These are phyloP conservation scores for Drosophila dunni DNA, from an alignment of 1,140 invertebrate species.

Conservation along the genomic window DNA sequence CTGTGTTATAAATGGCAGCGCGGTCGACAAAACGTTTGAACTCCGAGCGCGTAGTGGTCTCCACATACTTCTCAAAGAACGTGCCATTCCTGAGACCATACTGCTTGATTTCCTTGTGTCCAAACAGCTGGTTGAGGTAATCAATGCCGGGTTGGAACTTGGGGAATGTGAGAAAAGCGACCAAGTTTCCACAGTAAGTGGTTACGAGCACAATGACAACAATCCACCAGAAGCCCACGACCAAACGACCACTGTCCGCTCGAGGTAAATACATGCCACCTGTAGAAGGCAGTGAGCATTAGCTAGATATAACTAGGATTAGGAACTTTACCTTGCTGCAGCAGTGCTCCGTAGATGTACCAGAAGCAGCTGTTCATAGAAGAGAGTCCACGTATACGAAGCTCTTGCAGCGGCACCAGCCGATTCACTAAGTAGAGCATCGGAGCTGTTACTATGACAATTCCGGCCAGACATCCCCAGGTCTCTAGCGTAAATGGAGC, in stretches of 20 bases:
- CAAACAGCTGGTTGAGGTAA: slow-evolving; percentile 89
- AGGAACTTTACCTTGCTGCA: slow-evolving; percentile 92
- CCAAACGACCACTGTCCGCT: slow-evolving; percentile 93
- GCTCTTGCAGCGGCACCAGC: slow-evolving; percentile 89
- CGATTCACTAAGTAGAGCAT: slow-evolving; percentile 91
- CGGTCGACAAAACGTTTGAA: slow-evolving; percentile 73
- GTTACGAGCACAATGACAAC: slow-evolving; percentile 95
- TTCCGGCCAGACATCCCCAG: slow-evolving; percentile 91
- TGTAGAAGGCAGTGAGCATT: slow-evolving; percentile 75
- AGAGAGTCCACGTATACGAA: slow-evolving; percentile 87
- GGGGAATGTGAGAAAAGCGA: slow-evolving; percentile 96
- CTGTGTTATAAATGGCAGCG: slow-evolving; percentile 85
- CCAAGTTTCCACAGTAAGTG: slow-evolving; percentile 96
- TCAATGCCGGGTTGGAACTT: slow-evolving; percentile 92
- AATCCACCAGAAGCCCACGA: slow-evolving; percentile 97
- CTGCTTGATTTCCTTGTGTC: slow-evolving; percentile 87
- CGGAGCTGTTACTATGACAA: slow-evolving; percentile 91
- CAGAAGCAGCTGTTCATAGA: slow-evolving; percentile 92
- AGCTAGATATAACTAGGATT: neutral
- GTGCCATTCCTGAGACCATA: slow-evolving; percentile 92
- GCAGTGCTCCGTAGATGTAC: slow-evolving; percentile 95
- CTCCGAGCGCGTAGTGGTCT: slow-evolving; percentile 64
- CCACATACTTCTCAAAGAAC: slow-evolving; percentile 89
- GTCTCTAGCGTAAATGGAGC: slow-evolving; percentile 93
- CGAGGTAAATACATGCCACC: slow-evolving; percentile 93